Evolutionary conservation across 2,113 vertebrate species (phyloP).

Genomic region (Thalassarche chlororhynchos): DNA sequence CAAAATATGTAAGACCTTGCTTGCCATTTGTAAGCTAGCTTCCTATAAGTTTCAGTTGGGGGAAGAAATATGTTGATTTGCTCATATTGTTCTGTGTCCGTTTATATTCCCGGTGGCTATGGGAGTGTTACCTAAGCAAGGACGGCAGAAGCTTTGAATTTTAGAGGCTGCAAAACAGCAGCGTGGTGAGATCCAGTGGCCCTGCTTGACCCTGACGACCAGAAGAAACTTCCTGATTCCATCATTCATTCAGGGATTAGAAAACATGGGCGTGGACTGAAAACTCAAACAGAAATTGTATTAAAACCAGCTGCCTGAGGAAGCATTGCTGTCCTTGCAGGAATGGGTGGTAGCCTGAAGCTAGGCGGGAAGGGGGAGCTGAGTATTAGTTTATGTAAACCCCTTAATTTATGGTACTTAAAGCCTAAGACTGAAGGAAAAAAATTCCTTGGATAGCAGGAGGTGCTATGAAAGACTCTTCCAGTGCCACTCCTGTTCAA

Average conservation of each 20-base stretch:
- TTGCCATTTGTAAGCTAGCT: background rate
- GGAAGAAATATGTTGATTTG: background rate
- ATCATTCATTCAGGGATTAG: background rate
- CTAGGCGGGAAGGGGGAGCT: background rate
- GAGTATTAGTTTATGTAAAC: background rate
- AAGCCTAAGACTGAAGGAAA: background rate
- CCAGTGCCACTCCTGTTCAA: background rate
- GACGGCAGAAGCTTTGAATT: background rate
- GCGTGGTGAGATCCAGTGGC: background rate
- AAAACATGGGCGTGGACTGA: background rate
- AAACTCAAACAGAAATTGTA: background rate
- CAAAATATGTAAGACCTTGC: background rate
- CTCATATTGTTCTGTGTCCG: rapidly evolving
- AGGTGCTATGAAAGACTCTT: background rate
- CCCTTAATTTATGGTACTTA: background rate
- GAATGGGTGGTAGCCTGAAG: background rate
- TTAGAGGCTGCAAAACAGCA: background rate
- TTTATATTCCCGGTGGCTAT: background rate
- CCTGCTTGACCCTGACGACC: background rate
- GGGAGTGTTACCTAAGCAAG: background rate
- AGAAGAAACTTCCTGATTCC: background rate
- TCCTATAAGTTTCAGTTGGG: background rate
- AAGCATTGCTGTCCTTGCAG: background rate
- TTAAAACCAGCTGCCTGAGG: background rate
- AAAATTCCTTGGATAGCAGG: background rate